phyloP scores from a whole-genome alignment of 1,140 invertebrate species.

The Melipona quadrifasciata region DNA sequence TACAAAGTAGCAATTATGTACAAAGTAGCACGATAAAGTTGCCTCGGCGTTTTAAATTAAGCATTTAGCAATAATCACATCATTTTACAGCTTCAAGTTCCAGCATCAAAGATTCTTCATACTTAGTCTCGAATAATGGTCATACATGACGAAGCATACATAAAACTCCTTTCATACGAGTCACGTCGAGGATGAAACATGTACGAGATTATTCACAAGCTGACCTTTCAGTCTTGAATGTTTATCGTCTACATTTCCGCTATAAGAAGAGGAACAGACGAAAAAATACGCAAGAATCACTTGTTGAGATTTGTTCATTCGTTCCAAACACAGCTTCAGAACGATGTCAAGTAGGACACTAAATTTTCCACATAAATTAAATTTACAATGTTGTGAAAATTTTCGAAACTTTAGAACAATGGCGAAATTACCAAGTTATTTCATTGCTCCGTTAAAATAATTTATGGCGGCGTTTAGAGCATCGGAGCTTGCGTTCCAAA shows the following conservation, averaged over 20 bases:
- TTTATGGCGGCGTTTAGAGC: too few relatives aligned
- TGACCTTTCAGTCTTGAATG: slow-evolving; percentile 1
- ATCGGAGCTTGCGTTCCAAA: not conserved
- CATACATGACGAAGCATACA: not conserved
- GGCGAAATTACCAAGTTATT: too few relatives aligned
- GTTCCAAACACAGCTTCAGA: not conserved
- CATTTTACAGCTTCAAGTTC: not conserved
- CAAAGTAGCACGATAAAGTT: not conserved
- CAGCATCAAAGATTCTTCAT: not conserved
- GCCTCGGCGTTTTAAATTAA: not conserved
- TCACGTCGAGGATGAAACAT: slow-evolving; percentile 4
- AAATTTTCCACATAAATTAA: not conserved
- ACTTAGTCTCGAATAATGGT: too few relatives aligned
- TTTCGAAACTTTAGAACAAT: not conserved
- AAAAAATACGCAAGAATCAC: not conserved
- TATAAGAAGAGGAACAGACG: not conserved
- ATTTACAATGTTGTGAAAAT: not conserved
- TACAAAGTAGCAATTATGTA: not conserved
- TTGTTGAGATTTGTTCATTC: not conserved
- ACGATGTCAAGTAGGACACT: not conserved
- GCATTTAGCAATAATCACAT: not conserved
- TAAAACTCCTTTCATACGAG: slow-evolving; percentile 25
- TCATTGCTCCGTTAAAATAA: too few relatives aligned
- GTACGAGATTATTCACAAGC: not conserved
- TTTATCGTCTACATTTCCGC: not conserved